Evolutionary conservation across 2,113 vertebrate genomes (phyloP), one percentile per base, ranked within the genome.

Genomic region (Fregetta grallaria): DNA sequence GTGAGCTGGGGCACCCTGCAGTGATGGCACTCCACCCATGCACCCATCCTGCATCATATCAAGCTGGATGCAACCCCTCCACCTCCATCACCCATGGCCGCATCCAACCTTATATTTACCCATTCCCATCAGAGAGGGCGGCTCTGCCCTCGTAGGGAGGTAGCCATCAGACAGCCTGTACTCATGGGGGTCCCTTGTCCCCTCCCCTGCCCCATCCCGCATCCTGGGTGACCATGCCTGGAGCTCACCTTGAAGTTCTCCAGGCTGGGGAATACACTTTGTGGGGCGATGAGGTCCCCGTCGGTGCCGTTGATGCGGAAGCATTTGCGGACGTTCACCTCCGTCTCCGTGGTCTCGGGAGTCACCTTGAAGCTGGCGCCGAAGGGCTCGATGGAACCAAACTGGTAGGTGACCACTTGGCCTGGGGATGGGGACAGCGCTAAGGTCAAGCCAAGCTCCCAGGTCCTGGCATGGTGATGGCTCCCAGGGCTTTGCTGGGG

Each of bases 251-350:
- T 96, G 96, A 99, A 98, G n/a, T 96, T 96, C 59, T 97, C 94
- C 50, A 98, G 76, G 68, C 96, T 96, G 11, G 98, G 98, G 77
- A 98, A 93, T 3, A 97, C 75, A 7, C 90, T 94, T 82, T 98
- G 98, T 0, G 97, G 96, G 21, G 36, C 34, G 45, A 98, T 89
- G 6, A 95, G 94, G 30, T 97, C 97, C 3, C 96, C 53, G 16
- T 97, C 93, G 2, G 98, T 99, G 38, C 98, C 99, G 2, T 98
- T 98, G 90, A 98, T 83, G 91, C 98, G 98, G 93, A 99, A 98
- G 61, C 98, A 99, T 94, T 98, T 98, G 84, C 98, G 98, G 63
- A 98, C 93, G 7, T 98, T 98, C 47, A 95, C 62, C 81, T 98
- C 98, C 0, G 81, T 97, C 96, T 98, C 98, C 1, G 97, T 98